Conservation (phyloP, 2,797 vertebrate species). For the Xenentodon cancila region DNA sequence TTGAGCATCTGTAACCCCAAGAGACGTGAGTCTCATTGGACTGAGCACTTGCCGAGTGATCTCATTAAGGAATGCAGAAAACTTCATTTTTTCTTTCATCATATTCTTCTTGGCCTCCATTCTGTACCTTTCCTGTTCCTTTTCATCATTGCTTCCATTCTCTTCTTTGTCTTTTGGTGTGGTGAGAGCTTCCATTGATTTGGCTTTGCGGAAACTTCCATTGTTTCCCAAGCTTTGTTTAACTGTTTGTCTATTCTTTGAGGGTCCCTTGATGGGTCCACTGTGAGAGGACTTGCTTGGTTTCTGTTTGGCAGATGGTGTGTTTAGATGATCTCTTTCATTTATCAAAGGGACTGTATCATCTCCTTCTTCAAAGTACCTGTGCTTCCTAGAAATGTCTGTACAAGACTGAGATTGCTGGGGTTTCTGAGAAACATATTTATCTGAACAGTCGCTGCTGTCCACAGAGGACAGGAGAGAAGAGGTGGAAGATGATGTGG, state of each 20-base stretch:
- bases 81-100: slow-evolving; percentile 83
- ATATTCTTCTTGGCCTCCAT: slow-evolving; percentile 69
- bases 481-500: slow-evolving; percentile 60
- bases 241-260: slow-evolving; percentile 47
- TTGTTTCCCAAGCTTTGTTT: slow-evolving; percentile 15
- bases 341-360: slow-evolving; percentile 71
- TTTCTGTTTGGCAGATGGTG: slow-evolving; percentile 34
- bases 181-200: slow-evolving; percentile 83
- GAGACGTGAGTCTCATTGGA: slow-evolving; percentile 83
- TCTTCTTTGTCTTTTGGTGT: slow-evolving; percentile 41
- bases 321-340: slow-evolving; percentile 37
- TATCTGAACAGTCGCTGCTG: slow-evolving; percentile 64
- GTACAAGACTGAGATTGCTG: slow-evolving; percentile 82
- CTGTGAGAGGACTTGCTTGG: slow-evolving; percentile 29
- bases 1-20: slow-evolving; percentile 81
- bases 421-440: slow-evolving; percentile 33
- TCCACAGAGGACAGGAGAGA: slow-evolving; percentile 75
- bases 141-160: slow-evolving; percentile 50
- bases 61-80: slow-evolving; percentile 88
- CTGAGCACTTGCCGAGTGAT: slow-evolving; percentile 88
- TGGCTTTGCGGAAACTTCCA: slow-evolving; percentile 78
- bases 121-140: slow-evolving; percentile 62
- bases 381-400: slow-evolving; percentile 73
- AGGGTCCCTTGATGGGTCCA: slow-evolving; percentile 33
- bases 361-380: slow-evolving; percentile 70